Conservation (phyloP, 2,888 invertebrate genomes). For the Drosophila koepferae region DNA sequence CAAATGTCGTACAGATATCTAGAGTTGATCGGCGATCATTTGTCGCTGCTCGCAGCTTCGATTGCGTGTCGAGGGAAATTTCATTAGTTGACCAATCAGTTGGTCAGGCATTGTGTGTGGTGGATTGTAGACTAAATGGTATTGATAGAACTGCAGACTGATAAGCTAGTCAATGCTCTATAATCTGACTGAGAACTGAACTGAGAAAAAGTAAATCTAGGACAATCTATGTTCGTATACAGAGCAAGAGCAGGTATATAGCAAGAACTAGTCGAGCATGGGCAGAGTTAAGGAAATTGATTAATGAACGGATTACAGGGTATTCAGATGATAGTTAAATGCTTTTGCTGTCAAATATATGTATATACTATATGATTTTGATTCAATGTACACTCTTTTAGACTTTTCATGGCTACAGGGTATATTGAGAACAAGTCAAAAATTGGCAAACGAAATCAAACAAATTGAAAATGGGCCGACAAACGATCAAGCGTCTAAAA, state of each 20-base stretch:
- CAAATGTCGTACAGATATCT: slow-evolving; percentile 23
- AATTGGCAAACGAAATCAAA: slow-evolving; percentile 66
- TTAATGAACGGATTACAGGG: neutral
- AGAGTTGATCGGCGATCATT: slow-evolving; percentile 26
- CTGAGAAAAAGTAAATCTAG: neutral
- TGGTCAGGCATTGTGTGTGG: neutral
- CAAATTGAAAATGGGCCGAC: slow-evolving; percentile 70
- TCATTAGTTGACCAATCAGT: slow-evolving; percentile 3
- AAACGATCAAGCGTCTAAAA: slow-evolving; percentile 52
- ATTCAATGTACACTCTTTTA: neutral
- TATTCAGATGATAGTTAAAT: neutral
- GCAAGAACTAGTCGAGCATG: neutral
- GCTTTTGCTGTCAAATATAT: neutral
- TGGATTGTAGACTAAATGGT: neutral
- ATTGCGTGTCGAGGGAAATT: slow-evolving; percentile 19
- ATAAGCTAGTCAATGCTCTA: neutral
- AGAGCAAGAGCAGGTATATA: neutral
- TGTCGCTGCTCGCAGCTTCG: slow-evolving; percentile 8
- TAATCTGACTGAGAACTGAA: neutral
- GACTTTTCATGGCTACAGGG: slow-evolving; percentile 12
- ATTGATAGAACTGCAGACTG: neutral
- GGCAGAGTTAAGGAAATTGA: neutral
- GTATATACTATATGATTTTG: neutral
- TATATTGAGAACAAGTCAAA: slow-evolving; percentile 19
- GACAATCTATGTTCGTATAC: neutral